Evolutionary conservation across 2,888 invertebrate genomes (phyloP).

Genomic region (Amblyjoppa fuscipennis): DNA sequence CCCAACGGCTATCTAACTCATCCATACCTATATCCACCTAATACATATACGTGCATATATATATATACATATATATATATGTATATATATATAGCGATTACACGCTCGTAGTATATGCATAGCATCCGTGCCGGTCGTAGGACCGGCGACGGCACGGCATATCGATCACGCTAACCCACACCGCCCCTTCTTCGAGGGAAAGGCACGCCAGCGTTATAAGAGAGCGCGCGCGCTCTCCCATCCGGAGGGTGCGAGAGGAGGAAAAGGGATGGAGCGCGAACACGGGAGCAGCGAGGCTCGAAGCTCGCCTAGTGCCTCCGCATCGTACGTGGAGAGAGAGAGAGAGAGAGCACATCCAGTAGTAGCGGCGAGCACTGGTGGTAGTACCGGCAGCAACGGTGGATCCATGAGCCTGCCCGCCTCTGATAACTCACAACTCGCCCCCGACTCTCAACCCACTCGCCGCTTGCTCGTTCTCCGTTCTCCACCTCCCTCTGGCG

Average conservation of each 20-base stretch:
- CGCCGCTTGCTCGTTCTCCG: conserved; percentile 24
- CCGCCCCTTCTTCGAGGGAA: conserved; percentile 26
- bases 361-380: conserved; percentile 10
- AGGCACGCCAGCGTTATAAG: conserved; percentile 34
- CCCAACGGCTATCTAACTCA: conserved; percentile 9
- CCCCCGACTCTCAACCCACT: conserved; percentile 17
- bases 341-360: conserved; percentile 6
- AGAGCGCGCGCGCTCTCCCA: conserved; percentile 11
- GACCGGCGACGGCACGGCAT: conserved; percentile 67
- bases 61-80: background rate
- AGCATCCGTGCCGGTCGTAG: conserved; percentile 52
- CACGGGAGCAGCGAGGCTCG: conserved; percentile 49
- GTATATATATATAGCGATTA: background rate
- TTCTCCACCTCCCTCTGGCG: conserved; percentile 12
- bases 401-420: conserved; percentile 50
- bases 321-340: conserved; percentile 11
- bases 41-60: background rate
- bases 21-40: background rate
- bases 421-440: conserved; percentile 64
- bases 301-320: conserved; percentile 46
- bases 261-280: conserved; percentile 36
- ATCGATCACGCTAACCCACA: conserved; percentile 63
- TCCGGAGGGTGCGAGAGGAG: conserved; percentile 11
- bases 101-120: conserved; percentile 32
- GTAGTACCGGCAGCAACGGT: conserved; percentile 35